These are phyloP conservation scores for Ophiothrix spiculata DNA, from an alignment of 35 echinoderm and acorn worm species.

Conservation along the genomic window DNA sequence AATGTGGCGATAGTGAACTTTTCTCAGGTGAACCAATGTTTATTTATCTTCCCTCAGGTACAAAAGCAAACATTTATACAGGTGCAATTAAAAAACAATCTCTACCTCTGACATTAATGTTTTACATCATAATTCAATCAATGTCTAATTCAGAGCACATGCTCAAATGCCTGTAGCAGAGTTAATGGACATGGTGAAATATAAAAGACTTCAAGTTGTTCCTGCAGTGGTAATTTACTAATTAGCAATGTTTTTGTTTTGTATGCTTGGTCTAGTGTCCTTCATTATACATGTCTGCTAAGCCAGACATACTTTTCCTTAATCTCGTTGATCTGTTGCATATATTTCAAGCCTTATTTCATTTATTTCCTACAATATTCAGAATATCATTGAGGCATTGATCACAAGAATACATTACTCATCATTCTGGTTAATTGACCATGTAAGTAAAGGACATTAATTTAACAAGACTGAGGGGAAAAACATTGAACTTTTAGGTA, in stretches of 20 bases:
- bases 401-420: no score
- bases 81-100: slow-evolving; percentile 12
- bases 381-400: no score
- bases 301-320: no score
- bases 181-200: not conserved
- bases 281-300: no score
- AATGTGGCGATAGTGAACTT: not conserved
- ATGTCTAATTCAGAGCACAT: not conserved
- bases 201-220: not conserved
- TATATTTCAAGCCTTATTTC: no score
- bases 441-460: no score
- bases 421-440: no score
- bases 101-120: not conserved
- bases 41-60: not conserved
- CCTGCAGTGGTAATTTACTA: not conserved
- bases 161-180: not conserved
- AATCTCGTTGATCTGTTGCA: no score
- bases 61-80: slow-evolving; percentile 1
- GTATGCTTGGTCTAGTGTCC: no score
- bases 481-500: no score
- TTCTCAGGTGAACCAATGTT: not conserved
- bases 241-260: not conserved
- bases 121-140: not conserved
- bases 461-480: no score
- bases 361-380: no score